These are phyloP conservation scores for Coreius guichenoti DNA, from an alignment of 2,797 vertebrate genomes.

Conservation along the genomic window DNA sequence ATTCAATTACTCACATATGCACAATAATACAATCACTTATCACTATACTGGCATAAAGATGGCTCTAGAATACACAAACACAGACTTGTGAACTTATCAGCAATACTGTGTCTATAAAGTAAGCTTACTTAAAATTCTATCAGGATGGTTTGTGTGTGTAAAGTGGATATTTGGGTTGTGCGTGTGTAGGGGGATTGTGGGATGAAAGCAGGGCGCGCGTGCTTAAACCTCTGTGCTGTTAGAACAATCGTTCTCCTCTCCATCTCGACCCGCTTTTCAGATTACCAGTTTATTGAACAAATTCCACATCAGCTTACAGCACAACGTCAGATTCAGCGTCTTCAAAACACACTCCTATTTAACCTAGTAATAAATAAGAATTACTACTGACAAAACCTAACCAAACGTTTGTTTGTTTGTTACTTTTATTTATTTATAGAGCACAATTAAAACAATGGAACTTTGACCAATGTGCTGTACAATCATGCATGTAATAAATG, in stretches of 20 bases:
- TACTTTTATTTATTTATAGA: too few species aligned
- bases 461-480: too few species aligned
- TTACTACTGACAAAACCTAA: neutral
- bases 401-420: too few species aligned
- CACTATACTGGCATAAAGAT: neutral
- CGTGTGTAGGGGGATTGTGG: slow-evolving; percentile 1
- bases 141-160: neutral
- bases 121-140: neutral
- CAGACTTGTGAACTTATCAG: neutral
- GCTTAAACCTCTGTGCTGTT: slow-evolving; percentile 41
- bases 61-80: neutral
- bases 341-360: slow-evolving; percentile 66
- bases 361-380: slow-evolving; percentile 3
- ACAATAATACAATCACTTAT: neutral
- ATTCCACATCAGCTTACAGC: slow-evolving; percentile 88
- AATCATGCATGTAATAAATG: too few species aligned
- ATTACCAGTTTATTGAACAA: slow-evolving; percentile 88
- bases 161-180: slow-evolving; percentile 12
- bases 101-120: neutral
- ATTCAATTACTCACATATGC: neutral
- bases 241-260: slow-evolving; percentile 48
- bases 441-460: too few species aligned
- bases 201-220: slow-evolving; percentile 5
- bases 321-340: slow-evolving; percentile 67
- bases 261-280: slow-evolving; percentile 65